A percentile compares a stretch with the other conserved stretches of the same genome.
Conservation (phyloP, 2,797 vertebrate genomes). For the Macroramphosus scolopax region DNA sequence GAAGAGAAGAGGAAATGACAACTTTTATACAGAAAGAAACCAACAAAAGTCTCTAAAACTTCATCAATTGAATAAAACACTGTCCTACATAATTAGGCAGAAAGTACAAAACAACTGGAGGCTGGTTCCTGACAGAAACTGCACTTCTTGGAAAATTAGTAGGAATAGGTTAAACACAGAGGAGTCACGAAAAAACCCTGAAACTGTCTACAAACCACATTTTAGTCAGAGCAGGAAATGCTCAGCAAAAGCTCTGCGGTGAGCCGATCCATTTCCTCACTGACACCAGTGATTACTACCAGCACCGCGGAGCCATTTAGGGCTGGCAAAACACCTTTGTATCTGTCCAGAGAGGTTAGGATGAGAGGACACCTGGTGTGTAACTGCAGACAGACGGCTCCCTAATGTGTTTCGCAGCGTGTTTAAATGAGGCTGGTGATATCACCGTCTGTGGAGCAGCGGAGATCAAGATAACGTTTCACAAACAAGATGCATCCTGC, state of each 20-base stretch:
- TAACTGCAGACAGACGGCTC: constrained; percentile 12
- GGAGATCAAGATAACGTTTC: constrained; percentile 16
- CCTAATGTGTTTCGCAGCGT: constrained; percentile 18
- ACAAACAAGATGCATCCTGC: constrained; percentile 23
- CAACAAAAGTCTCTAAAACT: no score
- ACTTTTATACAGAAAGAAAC: no score
- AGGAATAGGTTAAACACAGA: constrained; percentile 21
- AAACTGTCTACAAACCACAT: not conserved
- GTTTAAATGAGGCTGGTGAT: constrained; percentile 41
- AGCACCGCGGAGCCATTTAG: constrained; percentile 28
- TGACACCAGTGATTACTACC: constrained; percentile 47
- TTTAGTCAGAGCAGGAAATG: constrained; percentile 9
- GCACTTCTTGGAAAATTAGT: constrained; percentile 21
- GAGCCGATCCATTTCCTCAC: constrained; percentile 35
- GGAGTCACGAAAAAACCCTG: constrained; percentile 15
- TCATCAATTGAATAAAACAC: not conserved
- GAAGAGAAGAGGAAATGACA: no score
- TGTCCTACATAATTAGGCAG: not conserved
- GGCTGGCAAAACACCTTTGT: constrained; percentile 25
- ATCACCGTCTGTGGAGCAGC: constrained; percentile 43
- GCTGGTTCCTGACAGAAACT: constrained; percentile 9
- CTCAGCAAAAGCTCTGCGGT: constrained; percentile 23
- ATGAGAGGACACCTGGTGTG: constrained; percentile 47
- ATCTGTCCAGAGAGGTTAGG: constrained; percentile 23
- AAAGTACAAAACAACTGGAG: constrained; percentile 14